phyloP scores from a whole-genome alignment of 2,888 invertebrate species.

The Dendrolimus pini region DNA sequence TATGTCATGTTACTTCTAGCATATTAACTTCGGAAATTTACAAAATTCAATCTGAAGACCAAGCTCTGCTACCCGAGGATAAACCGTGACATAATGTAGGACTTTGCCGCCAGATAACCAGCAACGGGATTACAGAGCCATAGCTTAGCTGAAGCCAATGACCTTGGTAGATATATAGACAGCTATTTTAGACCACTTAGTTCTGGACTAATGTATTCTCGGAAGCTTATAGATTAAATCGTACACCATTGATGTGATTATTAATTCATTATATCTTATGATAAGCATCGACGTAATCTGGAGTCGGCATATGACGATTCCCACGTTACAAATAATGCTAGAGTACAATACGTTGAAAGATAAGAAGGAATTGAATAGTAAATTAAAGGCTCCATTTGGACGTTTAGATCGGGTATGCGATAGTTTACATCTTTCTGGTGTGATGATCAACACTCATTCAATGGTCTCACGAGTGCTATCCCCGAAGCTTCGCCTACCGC shows the following conservation, averaged over 20 bases:
- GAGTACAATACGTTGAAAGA: slow-evolving; percentile 50
- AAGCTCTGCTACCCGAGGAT: too few species aligned
- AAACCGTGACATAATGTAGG: too few species aligned
- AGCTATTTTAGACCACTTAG: neutral
- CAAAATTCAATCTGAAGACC: too few species aligned
- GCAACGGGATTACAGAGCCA: too few species aligned
- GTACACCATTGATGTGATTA: slow-evolving; percentile 52
- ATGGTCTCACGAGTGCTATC: slow-evolving; percentile 7
- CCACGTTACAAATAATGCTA: slow-evolving; percentile 56
- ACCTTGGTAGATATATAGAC: too few species aligned
- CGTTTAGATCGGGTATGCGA: slow-evolving; percentile 26
- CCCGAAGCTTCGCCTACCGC: neutral
- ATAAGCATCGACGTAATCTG: slow-evolving; percentile 66
- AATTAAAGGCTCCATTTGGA: slow-evolving; percentile 55
- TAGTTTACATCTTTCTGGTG: slow-evolving; percentile 6
- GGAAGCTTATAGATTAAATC: slow-evolving; percentile 53
- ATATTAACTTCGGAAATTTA: too few species aligned
- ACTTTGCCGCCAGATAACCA: too few species aligned
- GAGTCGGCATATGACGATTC: slow-evolving; percentile 54
- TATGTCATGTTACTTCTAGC: too few species aligned
- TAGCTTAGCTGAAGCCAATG: too few species aligned
- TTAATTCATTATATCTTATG: slow-evolving; percentile 60
- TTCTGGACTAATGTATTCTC: slow-evolving; percentile 27
- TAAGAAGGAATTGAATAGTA: slow-evolving; percentile 62
- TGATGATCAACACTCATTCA: slow-evolving; percentile 8